These are phyloP conservation scores for Calypte anna DNA, from an alignment of 2,113 vertebrate genomes.

Conservation along the genomic window DNA sequence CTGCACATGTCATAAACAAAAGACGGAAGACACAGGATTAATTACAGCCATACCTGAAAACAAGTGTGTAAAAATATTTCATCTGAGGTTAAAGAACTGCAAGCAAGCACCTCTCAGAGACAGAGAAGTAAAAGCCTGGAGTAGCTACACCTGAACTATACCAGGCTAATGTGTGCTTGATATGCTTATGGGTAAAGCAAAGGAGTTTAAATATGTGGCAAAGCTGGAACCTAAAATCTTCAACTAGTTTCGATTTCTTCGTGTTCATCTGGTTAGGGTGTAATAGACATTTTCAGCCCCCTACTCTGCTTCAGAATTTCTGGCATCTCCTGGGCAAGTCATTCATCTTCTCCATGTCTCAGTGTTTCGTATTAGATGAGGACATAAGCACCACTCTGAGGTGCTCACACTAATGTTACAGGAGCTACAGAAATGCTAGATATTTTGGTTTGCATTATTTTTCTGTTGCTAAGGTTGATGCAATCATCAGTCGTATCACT, in stretches of 20 bases:
- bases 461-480: neutral
- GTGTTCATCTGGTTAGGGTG: neutral
- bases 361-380: neutral
- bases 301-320: neutral
- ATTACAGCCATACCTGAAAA: neutral
- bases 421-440: neutral
- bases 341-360: neutral
- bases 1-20: neutral
- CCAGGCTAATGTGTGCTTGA: neutral
- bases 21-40: neutral
- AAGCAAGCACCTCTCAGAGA: neutral
- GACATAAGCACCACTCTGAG: neutral
- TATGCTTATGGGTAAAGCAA: neutral
- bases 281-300: neutral
- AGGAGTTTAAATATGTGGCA: neutral
- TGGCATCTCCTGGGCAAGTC: neutral
- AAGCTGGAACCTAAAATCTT: neutral
- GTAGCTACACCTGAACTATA: neutral
- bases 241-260: neutral
- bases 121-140: neutral
- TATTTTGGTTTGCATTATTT: neutral
- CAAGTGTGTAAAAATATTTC: neutral
- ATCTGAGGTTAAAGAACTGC: neutral
- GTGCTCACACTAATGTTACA: neutral
- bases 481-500: neutral